Base-by-base conservation (phyloP, 2,113 vertebrate species). In the Scatophagus argus region DNA sequence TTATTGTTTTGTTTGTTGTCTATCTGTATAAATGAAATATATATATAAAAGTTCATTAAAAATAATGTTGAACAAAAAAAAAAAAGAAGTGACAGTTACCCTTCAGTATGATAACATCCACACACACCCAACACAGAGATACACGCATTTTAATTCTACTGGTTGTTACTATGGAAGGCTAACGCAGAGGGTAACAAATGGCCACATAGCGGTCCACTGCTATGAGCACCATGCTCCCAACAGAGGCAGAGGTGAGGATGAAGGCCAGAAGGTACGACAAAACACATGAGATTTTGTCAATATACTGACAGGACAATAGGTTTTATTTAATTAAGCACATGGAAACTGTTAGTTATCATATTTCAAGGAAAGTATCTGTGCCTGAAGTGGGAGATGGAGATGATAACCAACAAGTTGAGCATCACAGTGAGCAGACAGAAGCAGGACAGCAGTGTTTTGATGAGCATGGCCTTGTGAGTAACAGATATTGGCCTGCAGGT, bases 351-450 rank as follows among this genome's bases (percentile, higher is more conserved):
- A 19, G 16, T 0, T 25, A n/a, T 39, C 9, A 27, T 6, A 44
- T 29, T 60, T 39, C 12, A 39, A 29, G n/a, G 44, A 62, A 43
- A 11, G 14, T 44, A 4, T 38, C 51, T 27, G 12, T 58, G 52
- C 79, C 87, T 92, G 74, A 90, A 92, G 32, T 92, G 83, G 8
- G 80, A 85, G 77, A 91, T 86, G 13, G 88, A 86, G 49, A 87
- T 77, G 38, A 90, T 79, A 47, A 90, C 85, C 49, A 92, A 59
- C 75, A 92, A 67, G 46, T 92, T 90, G 7, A 88, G 83, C n/a
- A 66, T 74, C 27, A 90, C 69, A 19, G 86, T 91, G 39, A 88
- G 88, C 46, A 96, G 61, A 83, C 95, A 83, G 61, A 81, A 69
- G 34, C 70, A 59, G 7, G 23, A 65, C 77, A 94, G 52, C 9